Percentiles rank a stretch among this genome's conserved stretches.
Evolutionary conservation across 2,113 vertebrate genomes (phyloP).

Genomic region (Datnioides undecimradiatus): DNA sequence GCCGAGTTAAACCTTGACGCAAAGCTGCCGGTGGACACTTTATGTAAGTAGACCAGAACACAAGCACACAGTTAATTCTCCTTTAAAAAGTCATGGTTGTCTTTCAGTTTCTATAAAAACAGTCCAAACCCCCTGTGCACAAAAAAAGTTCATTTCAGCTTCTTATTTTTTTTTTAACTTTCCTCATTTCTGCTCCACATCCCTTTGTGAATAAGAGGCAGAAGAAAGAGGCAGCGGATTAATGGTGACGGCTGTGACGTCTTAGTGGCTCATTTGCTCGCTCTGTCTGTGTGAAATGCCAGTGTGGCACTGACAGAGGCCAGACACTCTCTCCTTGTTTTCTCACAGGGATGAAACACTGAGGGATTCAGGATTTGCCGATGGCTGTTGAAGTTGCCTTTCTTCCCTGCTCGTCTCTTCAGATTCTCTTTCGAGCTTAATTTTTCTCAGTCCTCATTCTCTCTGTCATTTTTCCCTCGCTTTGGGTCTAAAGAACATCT

Average conservation of each 20-base stretch:
- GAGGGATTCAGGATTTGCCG: slow-evolving; percentile 40
- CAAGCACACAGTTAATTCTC: slow-evolving; percentile 1
- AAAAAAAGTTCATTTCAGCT: slow-evolving; percentile 2
- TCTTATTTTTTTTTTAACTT: not conserved
- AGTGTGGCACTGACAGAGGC: slow-evolving; percentile 8
- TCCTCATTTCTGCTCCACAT: not conserved
- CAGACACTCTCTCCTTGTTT: slow-evolving; percentile 29
- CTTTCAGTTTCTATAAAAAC: slow-evolving; percentile 13
- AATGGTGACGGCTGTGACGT: slow-evolving; percentile 47
- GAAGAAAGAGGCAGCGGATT: slow-evolving; percentile 53
- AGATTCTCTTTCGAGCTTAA: slow-evolving; percentile 3
- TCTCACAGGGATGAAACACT: slow-evolving; percentile 35
- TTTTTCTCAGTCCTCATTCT: slow-evolving; percentile 31
- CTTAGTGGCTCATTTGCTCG: slow-evolving; percentile 50
- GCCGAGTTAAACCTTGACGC: not conserved
- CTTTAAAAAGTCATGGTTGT: slow-evolving; percentile 18
- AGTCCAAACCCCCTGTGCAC: not conserved
- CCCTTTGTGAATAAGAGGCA: slow-evolving; percentile 36
- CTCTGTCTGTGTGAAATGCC: slow-evolving; percentile 49
- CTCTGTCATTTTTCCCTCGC: slow-evolving; percentile 17
- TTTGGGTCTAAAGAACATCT: slow-evolving; percentile 45
- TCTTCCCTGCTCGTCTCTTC: slow-evolving; percentile 24
- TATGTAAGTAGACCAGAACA: slow-evolving; percentile 9
- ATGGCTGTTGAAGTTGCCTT: slow-evolving; percentile 38
- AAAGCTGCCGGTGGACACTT: slow-evolving; percentile 13